These are phyloP conservation scores for Xestia ashworthii DNA, from an alignment of 2,888 invertebrate genomes.

Conservation along the genomic window DNA sequence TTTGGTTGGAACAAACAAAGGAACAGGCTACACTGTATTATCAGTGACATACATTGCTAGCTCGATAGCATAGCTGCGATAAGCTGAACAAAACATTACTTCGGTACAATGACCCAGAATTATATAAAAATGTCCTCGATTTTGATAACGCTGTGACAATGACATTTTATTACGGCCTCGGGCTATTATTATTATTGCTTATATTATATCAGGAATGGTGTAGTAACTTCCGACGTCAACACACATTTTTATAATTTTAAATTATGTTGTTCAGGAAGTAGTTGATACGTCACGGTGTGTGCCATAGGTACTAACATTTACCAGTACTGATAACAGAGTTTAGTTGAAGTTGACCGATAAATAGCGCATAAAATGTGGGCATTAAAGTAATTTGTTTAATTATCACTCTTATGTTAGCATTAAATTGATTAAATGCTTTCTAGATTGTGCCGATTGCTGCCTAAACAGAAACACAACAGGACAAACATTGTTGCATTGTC, in stretches of 20 bases:
- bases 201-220: conserved; percentile 45
- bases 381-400: conserved; percentile 24
- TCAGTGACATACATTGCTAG: conserved; percentile 88
- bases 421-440: conserved; percentile 23
- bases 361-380: background rate
- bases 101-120: conserved; percentile 90
- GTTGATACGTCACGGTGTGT: conserved; percentile 28
- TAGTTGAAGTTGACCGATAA: conserved; percentile 49
- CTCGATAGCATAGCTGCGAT: conserved; percentile 84
- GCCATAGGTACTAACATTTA: conserved; percentile 37
- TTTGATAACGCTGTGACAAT: conserved; percentile 87
- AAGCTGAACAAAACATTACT: conserved; percentile 88
- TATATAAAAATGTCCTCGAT: conserved; percentile 89
- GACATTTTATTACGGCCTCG: conserved; percentile 84
- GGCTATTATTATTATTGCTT: conserved; percentile 71
- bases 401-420: conserved; percentile 18
- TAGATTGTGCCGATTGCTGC: background rate
- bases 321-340: conserved; percentile 40
- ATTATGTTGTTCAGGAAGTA: conserved; percentile 39
- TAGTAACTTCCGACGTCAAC: conserved; percentile 36
- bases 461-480: background rate
- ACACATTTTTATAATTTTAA: conserved; percentile 38
- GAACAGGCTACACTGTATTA: conserved; percentile 76
- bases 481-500: conserved; percentile 14
- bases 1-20: conserved; percentile 78